Conservation (phyloP, 2,797 vertebrate species). For the Lateolabrax maculatus region DNA sequence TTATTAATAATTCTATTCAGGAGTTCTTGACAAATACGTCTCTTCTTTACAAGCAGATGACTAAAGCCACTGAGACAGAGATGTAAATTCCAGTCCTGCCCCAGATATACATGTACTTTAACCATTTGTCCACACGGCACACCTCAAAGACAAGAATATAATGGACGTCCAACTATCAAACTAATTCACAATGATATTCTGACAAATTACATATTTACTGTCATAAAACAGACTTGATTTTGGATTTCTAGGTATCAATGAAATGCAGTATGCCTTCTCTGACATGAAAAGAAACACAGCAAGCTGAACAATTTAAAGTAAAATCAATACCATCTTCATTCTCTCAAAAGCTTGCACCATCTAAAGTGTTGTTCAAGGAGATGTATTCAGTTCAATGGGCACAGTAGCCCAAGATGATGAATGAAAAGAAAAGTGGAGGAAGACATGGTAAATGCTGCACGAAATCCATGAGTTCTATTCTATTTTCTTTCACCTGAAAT, state of each 20-base stretch:
- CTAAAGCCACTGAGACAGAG: slow-evolving; percentile 35
- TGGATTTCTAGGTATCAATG: slow-evolving; percentile 50
- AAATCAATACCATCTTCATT: slow-evolving; percentile 77
- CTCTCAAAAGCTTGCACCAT: slow-evolving; percentile 68
- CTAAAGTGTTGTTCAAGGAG: slow-evolving; percentile 71
- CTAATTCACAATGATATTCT: slow-evolving; percentile 2
- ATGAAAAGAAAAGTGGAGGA: slow-evolving; percentile 81
- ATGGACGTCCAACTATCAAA: slow-evolving; percentile 15
- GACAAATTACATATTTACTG: slow-evolving; percentile 4
- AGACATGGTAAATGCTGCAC: slow-evolving; percentile 63
- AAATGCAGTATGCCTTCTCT: slow-evolving; percentile 57
- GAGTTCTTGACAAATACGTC: slow-evolving; percentile 47
- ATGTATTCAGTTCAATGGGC: slow-evolving; percentile 73
- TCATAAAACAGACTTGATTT: slow-evolving; percentile 23
- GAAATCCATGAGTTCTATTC: slow-evolving; percentile 48
- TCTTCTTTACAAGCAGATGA: slow-evolving; percentile 60
- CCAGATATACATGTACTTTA: slow-evolving; percentile 37
- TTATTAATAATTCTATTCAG: slow-evolving; percentile 39
- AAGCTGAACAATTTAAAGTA: slow-evolving; percentile 61
- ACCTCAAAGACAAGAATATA: slow-evolving; percentile 37
- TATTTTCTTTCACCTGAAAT: slow-evolving; percentile 49
- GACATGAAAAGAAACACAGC: slow-evolving; percentile 53
- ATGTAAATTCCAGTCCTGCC: slow-evolving; percentile 35
- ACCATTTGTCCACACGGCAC: slow-evolving; percentile 29
- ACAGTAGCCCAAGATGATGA: slow-evolving; percentile 65